Conservation (phyloP, 1,140 invertebrate genomes). For the Chionoecetes opilio region DNA sequence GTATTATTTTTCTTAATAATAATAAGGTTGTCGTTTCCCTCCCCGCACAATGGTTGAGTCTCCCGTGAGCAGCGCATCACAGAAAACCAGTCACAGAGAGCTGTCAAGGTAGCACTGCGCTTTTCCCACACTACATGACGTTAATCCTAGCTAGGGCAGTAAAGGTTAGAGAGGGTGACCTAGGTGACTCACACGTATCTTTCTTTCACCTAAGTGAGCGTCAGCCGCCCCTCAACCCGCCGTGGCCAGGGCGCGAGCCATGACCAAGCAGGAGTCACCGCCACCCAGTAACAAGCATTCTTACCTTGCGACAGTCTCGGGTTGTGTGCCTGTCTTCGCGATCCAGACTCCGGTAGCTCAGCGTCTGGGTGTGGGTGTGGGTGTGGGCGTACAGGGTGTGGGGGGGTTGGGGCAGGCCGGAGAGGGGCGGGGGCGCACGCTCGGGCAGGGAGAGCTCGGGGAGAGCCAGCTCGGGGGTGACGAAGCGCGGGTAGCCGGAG, state of each 20-base stretch:
- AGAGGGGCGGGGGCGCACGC: constrained; percentile 46
- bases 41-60: too few relatives aligned
- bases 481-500: constrained; percentile 77
- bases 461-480: constrained; percentile 76
- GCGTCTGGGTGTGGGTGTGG: constrained; percentile 35
- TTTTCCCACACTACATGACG: too few relatives aligned
- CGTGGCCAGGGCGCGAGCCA: too few relatives aligned
- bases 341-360: constrained; percentile 62
- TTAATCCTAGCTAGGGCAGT: too few relatives aligned
- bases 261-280: too few relatives aligned
- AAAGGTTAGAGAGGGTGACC: too few relatives aligned
- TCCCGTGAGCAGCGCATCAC: neutral
- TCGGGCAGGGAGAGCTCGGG: constrained; percentile 69
- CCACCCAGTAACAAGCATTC: neutral
- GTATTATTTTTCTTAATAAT: too few relatives aligned
- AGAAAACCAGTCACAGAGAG: neutral
- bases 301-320: constrained; percentile 62
- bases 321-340: constrained; percentile 38
- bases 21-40: too few relatives aligned
- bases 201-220: too few relatives aligned
- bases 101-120: neutral
- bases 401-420: constrained; percentile 47
- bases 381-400: constrained; percentile 46
- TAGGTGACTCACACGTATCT: too few relatives aligned
- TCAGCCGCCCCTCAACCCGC: too few relatives aligned